Evolutionary conservation across 2,797 vertebrate species (phyloP), one percentile per base, ranked within the genome.

Genomic region (Centropyge bicolor): DNA sequence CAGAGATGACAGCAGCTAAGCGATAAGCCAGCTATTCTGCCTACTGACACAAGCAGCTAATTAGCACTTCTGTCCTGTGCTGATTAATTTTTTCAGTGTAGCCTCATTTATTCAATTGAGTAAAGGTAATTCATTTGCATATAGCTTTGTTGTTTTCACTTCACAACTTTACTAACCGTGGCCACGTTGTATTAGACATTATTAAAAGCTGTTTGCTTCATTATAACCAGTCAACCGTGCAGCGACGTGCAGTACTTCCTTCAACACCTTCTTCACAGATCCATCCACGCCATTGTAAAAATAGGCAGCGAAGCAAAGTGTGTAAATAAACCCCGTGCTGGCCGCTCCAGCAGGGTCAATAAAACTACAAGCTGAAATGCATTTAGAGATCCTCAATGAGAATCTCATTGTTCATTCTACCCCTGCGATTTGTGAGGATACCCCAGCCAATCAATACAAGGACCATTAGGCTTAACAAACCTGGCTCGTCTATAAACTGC

Each of bases 401-500:
- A 85, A 86, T 65, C 82, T 88, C 85, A 91, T 92, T 89, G 88
- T 86, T 89, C 80, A 82, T 87, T 92, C 88, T 83, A 64, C 81
- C 90, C 84, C 74, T 85, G 67, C 85, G 56, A 92, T 92, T 89
- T 86, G 90, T 57, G 61, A 89, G 88, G 86, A 91, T 88, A 86
- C 75, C 88, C 91, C 80, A 71, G 61, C 84, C 90, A 92, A 95
- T 96, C 94, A 92, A 96, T 95, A 92, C 92, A 89, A 89, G 92
- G 85, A 62, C 94, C 93, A 95, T 95, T 95, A 95, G 83, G 82
- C 91, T 94, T 95, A 94, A 95, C 93, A 95, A 96, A 95, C 89
- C 87, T 76, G 74, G 69, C 75, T 86, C 57, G 68, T 92, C 89
- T 83, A 90, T 92, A 92, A 94, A 93, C 89, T 73, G 60, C 69